Conservation (phyloP, 1,140 invertebrate genomes). For the Bombus cullumanus region DNA sequence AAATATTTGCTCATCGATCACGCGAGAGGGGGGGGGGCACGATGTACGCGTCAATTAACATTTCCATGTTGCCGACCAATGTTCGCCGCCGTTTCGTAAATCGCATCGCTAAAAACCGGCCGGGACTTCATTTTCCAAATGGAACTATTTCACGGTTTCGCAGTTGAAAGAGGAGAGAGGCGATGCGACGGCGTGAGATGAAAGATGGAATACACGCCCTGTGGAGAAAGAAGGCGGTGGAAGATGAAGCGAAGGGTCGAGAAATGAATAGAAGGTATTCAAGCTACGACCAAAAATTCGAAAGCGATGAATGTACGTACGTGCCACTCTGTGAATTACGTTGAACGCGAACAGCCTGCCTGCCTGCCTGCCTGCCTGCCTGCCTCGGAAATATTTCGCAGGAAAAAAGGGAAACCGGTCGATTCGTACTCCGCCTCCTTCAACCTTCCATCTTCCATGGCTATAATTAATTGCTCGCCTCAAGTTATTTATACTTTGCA, state of each 20-base stretch:
- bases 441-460: neutral
- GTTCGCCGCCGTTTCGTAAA: conserved; percentile 15
- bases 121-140: conserved; percentile 65
- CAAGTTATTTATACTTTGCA: neutral
- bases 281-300: conserved; percentile 24
- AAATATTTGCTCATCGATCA: conserved; percentile 66
- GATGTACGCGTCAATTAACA: conserved; percentile 60
- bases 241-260: neutral
- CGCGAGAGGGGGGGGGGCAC: conserved; percentile 36
- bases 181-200: neutral
- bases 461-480: neutral
- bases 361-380: neutral
- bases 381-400: neutral
- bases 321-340: conserved; percentile 10
- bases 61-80: conserved; percentile 41
- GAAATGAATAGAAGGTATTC: conserved; percentile 41
- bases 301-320: conserved; percentile 3
- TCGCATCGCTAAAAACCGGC: conserved; percentile 34
- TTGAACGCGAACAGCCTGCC: neutral
- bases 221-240: neutral
- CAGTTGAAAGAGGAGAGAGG: neutral
- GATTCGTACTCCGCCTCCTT: neutral
- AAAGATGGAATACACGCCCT: neutral
- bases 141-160: conserved; percentile 55
- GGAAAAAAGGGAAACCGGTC: neutral